phyloP scores from a whole-genome alignment of 2,888 invertebrate genomes.

The Scaptomyza reducta region DNA sequence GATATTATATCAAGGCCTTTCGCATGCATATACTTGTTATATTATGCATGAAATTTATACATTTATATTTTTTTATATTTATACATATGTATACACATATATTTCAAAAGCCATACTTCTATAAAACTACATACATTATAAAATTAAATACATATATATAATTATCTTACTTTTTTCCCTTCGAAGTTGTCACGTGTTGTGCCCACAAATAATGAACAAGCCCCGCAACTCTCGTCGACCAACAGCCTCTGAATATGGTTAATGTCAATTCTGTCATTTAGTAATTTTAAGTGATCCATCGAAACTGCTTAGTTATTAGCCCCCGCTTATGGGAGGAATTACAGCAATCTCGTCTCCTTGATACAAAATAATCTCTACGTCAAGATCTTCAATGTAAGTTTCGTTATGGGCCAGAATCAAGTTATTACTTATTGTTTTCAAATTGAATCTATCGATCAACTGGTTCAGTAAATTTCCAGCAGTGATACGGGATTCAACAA shows the following conservation, averaged over 20 bases:
- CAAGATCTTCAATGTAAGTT: slow-evolving; percentile 88
- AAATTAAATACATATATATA: not conserved
- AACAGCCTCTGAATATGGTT: slow-evolving; percentile 88
- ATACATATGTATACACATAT: too few relatives aligned
- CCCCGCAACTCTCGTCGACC: slow-evolving; percentile 91
- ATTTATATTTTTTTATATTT: too few relatives aligned
- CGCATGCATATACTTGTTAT: too few relatives aligned
- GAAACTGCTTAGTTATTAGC: slow-evolving; percentile 85
- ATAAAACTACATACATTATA: not conserved
- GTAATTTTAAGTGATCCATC: slow-evolving; percentile 90
- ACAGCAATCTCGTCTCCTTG: slow-evolving; percentile 93
- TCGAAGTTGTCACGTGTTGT: slow-evolving; percentile 94
- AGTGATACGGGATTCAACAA: slow-evolving; percentile 85
- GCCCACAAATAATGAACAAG: slow-evolving; percentile 94
- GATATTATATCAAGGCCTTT: too few relatives aligned
- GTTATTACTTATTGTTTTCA: slow-evolving; percentile 88
- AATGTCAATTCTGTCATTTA: slow-evolving; percentile 88
- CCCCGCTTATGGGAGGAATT: slow-evolving; percentile 97
- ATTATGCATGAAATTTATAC: too few relatives aligned
- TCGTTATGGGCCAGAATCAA: slow-evolving; percentile 94
- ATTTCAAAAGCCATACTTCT: not conserved
- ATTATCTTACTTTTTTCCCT: slow-evolving; percentile 87
- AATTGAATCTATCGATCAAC: slow-evolving; percentile 87
- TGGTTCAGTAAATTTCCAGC: slow-evolving; percentile 87
- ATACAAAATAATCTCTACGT: slow-evolving; percentile 86